These are phyloP conservation scores for Fratercula arctica DNA, from an alignment of 2,797 vertebrate species.

Conservation along the genomic window DNA sequence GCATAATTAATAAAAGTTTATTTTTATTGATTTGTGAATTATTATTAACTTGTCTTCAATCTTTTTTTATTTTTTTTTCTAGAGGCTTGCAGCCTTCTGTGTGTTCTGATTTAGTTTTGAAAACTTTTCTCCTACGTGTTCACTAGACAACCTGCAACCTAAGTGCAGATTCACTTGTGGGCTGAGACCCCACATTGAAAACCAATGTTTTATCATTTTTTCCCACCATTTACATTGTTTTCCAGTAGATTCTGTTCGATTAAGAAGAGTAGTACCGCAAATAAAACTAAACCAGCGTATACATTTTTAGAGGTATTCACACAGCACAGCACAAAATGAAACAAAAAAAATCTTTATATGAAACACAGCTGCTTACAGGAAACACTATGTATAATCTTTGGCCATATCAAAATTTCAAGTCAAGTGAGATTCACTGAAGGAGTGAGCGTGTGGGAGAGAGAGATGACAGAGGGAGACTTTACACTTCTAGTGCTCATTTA, in stretches of 20 bases:
- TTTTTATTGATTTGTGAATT: not conserved
- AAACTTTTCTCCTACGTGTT: not conserved
- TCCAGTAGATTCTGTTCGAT: not conserved
- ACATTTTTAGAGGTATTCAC: not conserved
- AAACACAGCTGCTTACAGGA: conserved; percentile 42
- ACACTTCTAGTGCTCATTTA: not conserved
- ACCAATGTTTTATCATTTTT: not conserved
- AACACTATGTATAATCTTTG: conserved; percentile 4
- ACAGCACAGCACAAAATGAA: not conserved
- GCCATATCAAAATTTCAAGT: not conserved
- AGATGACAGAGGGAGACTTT: not conserved
- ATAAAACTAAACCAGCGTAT: not conserved
- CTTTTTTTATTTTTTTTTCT: not conserved
- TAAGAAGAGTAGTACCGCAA: not conserved
- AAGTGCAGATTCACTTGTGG: not conserved
- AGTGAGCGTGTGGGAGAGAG: not conserved
- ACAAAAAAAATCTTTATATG: not conserved
- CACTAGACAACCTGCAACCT: not conserved
- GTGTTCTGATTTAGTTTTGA: not conserved
- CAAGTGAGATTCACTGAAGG: not conserved
- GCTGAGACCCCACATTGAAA: not conserved
- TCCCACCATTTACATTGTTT: not conserved
- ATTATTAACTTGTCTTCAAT: not conserved
- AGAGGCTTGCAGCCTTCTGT: not conserved
- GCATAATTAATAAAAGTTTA: not conserved